Base-by-base conservation (phyloP, 2,797 vertebrate genomes). In the Vireo griseus region DNA sequence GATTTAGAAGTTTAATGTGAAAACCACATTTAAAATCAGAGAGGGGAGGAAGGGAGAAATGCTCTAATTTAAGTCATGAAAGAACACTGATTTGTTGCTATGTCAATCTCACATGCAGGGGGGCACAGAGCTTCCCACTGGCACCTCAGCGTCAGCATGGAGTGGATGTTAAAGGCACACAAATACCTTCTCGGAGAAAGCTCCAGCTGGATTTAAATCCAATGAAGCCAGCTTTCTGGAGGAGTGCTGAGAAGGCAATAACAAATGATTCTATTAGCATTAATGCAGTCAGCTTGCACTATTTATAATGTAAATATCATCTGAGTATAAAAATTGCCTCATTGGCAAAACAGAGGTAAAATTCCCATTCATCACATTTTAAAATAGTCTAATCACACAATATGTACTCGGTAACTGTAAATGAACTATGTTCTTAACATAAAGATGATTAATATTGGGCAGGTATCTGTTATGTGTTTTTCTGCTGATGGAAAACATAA, bases 291-390 rank as follows among this genome's bases (percentile, higher is more conserved):
- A 9, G 79, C 86, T 88, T 62, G 39, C 77, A 78, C 76, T 94
- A 67, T 93, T 94, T 93, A 91, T 95, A 92, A 92, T 55, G 62
- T 75, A 93, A 96, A 96, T 88, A 94, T 71, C 88, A 74, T 86
- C 65, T 57, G 58, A 87, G 86, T 89, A 51, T 67, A 90, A 82
- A 95, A 94, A 80, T 73, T 74, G 61, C 67, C 71, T 75, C 57
- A 48, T 7, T 91, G 84, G 84, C 54, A 77, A 33, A 94, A 66
- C 24, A 50, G 67, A 66, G 55, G 77, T 75, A 86, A 92, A 80
- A 86, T 84, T 92, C 71, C 58, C 63, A 92, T 95, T 86, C 45
- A 86, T 86, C 76, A 42, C 2, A 0, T 71, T 95, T 96, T 94
- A 88, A 92, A 93, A 92, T 67, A 91, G 33, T 44, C 58, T 94